Evolutionary conservation across 2,888 invertebrate species (phyloP), one percentile per base, ranked within the genome.

Genomic region (Drosophila testacea): DNA sequence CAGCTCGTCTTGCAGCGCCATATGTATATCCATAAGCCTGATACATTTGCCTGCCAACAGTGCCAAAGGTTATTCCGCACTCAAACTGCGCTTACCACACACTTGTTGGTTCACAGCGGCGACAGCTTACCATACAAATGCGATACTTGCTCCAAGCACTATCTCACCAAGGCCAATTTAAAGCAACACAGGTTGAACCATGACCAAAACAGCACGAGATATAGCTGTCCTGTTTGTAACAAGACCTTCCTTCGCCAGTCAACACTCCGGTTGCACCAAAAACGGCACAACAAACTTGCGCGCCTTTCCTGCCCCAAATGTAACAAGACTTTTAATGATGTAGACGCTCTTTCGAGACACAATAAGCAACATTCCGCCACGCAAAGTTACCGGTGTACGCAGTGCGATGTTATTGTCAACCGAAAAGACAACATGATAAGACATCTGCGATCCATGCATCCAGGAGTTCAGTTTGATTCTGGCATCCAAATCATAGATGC

Each of bases 401-500:
- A 95, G 30, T 97, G 97, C 91, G 94, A 94, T 39, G 95, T 95
- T 7, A 94, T 94, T 42, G 96, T 96, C 89, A 93, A 95, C 47
- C 93, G 97, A 67, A 96, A 95, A 90, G 97, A 97, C 90, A 97
- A 97, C 90, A 93, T 97, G 68, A 94, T 95, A 69, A 94, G 97
- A 0, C 97, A 97, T 91, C 93, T 96, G 64, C 94, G 95, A 60
- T 96, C 96, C 91, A 95, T 96, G 60, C 97, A 97, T 91, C 94
- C 95, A 0, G 94, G 93, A 0, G 68, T 76, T 27, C 64, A 79
- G 0, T 89, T 88, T 42, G 79, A 81, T 41, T 64, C 64, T 10
- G 77, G 79, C 56, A 85, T 91, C 0, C 65, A 88, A 61, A 66
- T 83, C 4, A 50, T 83, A 34, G 50, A 30, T 4, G 39, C 34